phyloP scores from a whole-genome alignment of 2,113 vertebrate genomes.

The Isichthys henryi region DNA sequence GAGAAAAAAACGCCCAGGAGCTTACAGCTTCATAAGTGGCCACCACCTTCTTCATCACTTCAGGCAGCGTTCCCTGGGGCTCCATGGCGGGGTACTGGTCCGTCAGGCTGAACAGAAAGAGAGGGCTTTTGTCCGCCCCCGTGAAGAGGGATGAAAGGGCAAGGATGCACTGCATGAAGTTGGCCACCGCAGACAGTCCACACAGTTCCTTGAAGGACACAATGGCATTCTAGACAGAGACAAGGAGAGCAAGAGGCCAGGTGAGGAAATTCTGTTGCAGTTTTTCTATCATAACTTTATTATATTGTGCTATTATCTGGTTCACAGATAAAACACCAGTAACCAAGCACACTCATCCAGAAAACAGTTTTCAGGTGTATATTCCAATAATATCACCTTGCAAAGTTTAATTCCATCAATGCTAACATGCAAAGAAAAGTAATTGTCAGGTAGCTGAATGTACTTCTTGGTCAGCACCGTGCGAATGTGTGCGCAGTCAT shows the following conservation, averaged over 20 bases:
- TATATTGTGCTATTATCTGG: not conserved
- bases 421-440: not conserved
- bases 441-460: not conserved
- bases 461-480: not conserved
- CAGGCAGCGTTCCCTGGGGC: slow-evolving; percentile 80
- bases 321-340: not conserved
- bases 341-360: not conserved
- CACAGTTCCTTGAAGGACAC: slow-evolving; percentile 88
- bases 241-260: not conserved
- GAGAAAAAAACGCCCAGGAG: slow-evolving; percentile 21
- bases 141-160: slow-evolving; percentile 76
- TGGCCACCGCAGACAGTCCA: slow-evolving; percentile 84
- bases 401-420: not conserved
- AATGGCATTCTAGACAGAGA: slow-evolving; percentile 69
- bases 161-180: slow-evolving; percentile 89
- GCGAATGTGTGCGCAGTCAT: not conserved
- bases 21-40: slow-evolving; percentile 82
- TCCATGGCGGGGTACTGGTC: slow-evolving; percentile 82
- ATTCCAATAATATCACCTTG: not conserved
- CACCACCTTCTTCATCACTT: slow-evolving; percentile 83
- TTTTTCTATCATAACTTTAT: not conserved
- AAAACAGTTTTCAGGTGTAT: not conserved
- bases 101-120: slow-evolving; percentile 77
- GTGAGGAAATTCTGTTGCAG: not conserved
- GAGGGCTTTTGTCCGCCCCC: slow-evolving; percentile 71